Evolutionary conservation across 1,140 invertebrate genomes (phyloP), one percentile per base, ranked within the genome.

Genomic region (Scaptomyza montana): DNA sequence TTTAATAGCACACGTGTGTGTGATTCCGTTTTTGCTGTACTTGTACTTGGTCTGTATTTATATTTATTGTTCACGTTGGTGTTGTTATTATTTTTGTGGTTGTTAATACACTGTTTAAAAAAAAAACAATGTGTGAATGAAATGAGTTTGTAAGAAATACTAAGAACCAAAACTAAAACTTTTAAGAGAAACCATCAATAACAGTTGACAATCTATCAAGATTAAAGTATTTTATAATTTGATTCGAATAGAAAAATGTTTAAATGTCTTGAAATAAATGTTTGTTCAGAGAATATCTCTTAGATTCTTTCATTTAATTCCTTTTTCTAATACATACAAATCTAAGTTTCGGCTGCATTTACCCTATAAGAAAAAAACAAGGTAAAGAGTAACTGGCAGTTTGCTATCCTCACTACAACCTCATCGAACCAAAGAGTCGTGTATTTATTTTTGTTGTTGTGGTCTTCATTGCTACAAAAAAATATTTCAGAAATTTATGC

Each of bases 401-500:
- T 36, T 7, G 7, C 6, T 7, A 36, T 8, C 33, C 8, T 3
- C 3, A 36, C 21, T 2, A 8, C 33, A 36, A 36, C 33, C 8
- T 36, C 33, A 36, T 36, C 33, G 9, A 36, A 36, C 33, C 33
- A 36, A 36, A 61, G 53, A 66, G 65, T 73, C 80, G 73, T 57
- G 36, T 61, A 39, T 16, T 60, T 60, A 43, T 36, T 36, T 36
- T 36, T 36, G 33, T 36, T 36, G 25, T 47, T 30, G 43, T 19
- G 57, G 69, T 10, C 49, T 45, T 57, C 63, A 46, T 45, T 30
- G 57, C 28, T 56, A 50, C 33, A 36, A 36, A 9, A 69, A 84
- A 89, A 84, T 89, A 89, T 89, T 89, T 89, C 60, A 89, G 85
- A 89, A 89, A 89, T 89, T 80, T 89, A 89, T 89, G 85, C 85